Base-by-base conservation (phyloP, 2,113 vertebrate species). In the Polypterus senegalus region DNA sequence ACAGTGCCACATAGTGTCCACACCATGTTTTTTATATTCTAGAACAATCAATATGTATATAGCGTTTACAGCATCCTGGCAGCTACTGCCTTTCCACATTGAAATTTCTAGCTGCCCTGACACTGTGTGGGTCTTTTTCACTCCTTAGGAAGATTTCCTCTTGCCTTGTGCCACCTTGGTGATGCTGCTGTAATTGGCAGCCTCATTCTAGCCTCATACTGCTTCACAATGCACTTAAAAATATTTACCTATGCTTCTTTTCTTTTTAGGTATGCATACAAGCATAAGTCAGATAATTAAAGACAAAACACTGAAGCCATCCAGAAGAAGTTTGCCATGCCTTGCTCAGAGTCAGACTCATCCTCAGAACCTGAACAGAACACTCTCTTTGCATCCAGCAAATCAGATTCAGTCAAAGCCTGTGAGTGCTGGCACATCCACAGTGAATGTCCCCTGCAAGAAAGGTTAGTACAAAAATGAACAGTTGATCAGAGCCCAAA, bases 281-380 rank as follows among this genome's bases (percentile, higher is more conserved):
- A 97, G 92, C 79, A 95, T 93, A 81, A 98, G 93, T 43, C 93
- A 95, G 73, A 94, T 92, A 52, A 84, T 91, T 69, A 97, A 92
- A 71, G 93, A 93, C 62, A 90, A 92, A 57, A 86, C 88, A 1
- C 73, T 97, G 64, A 97, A 92, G 67, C 91, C 93, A 0, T 95
- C 94, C 8, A 84, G 93, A 68, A 90, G 94, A 83, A 97, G 93
- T 60, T 81, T 98, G 79, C 94, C 95, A 67, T 98, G 95, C 68
- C 81, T 98, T 1, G 86, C 82, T 49, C 95, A 96, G 74, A 97
- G 91, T 74, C 92, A 89, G 54, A 92, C 93, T 0, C 89, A 93
- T 60, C 91, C 94, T 4, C 83, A 91, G 71, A 93, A 90, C 73
- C 86, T 97, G 78, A 92, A 88, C 82, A 91, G 90, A 63, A 92